Percentiles rank a stretch among this genome's conserved stretches.
Conservation (phyloP, 2,113 vertebrate species). For the Heloderma charlesbogerti region DNA sequence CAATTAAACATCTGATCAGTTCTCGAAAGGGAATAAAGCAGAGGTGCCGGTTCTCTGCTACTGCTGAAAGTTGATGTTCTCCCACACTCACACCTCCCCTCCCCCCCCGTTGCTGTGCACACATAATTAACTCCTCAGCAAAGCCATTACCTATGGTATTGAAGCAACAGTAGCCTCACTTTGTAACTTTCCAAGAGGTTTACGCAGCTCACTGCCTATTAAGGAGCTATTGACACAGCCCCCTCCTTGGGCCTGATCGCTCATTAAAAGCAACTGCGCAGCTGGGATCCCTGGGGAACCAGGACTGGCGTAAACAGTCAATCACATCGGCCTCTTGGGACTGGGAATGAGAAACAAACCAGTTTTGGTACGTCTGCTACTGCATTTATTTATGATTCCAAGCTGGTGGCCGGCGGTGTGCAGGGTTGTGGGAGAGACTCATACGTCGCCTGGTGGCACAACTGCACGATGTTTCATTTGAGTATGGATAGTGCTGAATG, state of each 20-base stretch:
- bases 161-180: not conserved
- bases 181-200: not conserved
- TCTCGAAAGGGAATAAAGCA: too few species aligned
- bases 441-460: too few species aligned
- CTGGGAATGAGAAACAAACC: not conserved
- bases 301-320: too few species aligned
- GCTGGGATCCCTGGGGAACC: not conserved
- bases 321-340: not conserved
- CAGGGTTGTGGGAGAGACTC: too few species aligned
- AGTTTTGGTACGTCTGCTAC: too few species aligned
- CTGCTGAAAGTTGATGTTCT: not conserved
- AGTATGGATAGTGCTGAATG: too few species aligned
- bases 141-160: not conserved
- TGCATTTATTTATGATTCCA: too few species aligned
- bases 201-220: not conserved
- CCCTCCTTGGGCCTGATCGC: not conserved
- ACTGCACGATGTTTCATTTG: too few species aligned
- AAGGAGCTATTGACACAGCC: not conserved
- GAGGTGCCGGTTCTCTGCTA: not conserved
- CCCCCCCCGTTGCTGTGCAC: not conserved
- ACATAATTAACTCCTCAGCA: not conserved
- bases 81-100: not conserved
- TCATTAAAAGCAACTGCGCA: not conserved
- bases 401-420: too few species aligned
- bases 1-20: too few species aligned